Evolutionary conservation across 2,888 invertebrate genomes (phyloP), one percentile per base, ranked within the genome.

Genomic region (Brachyptera risi): DNA sequence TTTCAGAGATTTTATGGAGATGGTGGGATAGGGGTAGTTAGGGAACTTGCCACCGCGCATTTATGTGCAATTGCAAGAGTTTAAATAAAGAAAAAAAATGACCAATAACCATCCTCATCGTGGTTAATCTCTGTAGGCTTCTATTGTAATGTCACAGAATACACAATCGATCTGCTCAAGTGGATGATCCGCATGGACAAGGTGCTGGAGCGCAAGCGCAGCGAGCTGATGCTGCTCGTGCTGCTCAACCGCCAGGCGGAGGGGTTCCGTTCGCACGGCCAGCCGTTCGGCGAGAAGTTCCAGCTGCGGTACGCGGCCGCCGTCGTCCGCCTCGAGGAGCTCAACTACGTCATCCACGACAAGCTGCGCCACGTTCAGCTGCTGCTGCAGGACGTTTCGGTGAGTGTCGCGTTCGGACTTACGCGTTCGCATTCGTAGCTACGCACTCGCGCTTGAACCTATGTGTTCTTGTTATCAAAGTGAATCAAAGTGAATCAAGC

Each of bases 261-360:
- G 54, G 4, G 37, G 2, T 19, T 37, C 15, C 17, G 23, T 9
- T 37, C 21, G 3, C 54, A 35, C 19, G 54, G 54, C 21, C 37
- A 21, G 70, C 82, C 83, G 64, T 83, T 92, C 69, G 84, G 89
- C 3, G 86, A 90, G 64, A 95, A 96, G 71, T 97, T 96, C 74
- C 92, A 96, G 74, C 84, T 89, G 68, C 87, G 87, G 70, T 97
- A 97, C 78, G 96, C 96, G 13, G 83, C 86, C 65, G 74, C 77
- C 54, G 86, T 97, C 1, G 85, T 96, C 59, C 92, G 95, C 66
- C 82, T 97, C 68, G 96, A 96, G 71, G 88, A 87, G 70, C 85
- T 97, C 77, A 97, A 97, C 75, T 83, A 84, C 68, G 92, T 95
- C 72, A 82, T 97, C 66, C 88, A 92, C 73, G 86, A 87, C 65